phyloP scores from a whole-genome alignment of 2,113 vertebrate species.

The Macquaria australasica region DNA sequence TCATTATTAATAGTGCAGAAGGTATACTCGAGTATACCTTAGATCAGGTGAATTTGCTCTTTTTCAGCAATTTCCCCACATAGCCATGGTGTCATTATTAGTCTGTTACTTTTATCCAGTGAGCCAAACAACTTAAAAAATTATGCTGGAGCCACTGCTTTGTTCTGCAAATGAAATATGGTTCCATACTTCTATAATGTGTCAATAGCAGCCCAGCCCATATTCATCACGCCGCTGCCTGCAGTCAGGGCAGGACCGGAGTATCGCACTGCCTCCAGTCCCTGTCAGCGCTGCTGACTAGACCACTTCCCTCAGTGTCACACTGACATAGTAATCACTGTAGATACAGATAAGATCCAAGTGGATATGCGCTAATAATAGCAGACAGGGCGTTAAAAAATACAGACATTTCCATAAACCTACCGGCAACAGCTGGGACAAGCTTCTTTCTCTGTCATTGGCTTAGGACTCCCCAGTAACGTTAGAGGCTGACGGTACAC shows the following conservation, averaged over 20 bases:
- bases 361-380: slow-evolving; percentile 1
- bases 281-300: background rate
- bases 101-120: background rate
- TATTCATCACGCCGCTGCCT: background rate
- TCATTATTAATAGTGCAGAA: background rate
- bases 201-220: background rate
- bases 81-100: background rate
- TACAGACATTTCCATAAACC: slow-evolving; percentile 12
- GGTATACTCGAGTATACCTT: too few relatives aligned
- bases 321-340: background rate
- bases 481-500: slow-evolving; percentile 10
- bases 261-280: background rate
- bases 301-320: slow-evolving; percentile 7
- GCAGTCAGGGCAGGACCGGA: background rate
- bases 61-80: too few relatives aligned
- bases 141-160: too few relatives aligned
- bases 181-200: background rate
- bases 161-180: background rate
- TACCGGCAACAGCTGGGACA: slow-evolving; percentile 1
- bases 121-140: background rate
- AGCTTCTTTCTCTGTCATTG: background rate
- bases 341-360: background rate
- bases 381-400: background rate
- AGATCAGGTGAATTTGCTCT: too few relatives aligned
- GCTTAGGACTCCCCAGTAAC: background rate